These are phyloP conservation scores for Macrotrachela quadricornifera DNA, from an alignment of 1,140 invertebrate species.

Conservation along the genomic window DNA sequence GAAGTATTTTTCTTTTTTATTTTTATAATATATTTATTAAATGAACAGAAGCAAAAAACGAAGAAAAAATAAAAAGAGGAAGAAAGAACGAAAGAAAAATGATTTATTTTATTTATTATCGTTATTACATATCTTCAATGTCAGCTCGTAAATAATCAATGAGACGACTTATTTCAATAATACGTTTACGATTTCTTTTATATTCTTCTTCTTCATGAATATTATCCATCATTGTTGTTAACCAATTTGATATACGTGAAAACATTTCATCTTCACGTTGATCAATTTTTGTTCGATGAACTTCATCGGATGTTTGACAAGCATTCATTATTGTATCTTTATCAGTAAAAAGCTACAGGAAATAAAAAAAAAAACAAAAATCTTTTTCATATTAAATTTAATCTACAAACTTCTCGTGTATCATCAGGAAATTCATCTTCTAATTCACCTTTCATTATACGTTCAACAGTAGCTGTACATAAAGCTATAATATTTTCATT, in stretches of 20 bases:
- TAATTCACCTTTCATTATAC: constrained; percentile 28
- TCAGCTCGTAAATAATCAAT: constrained; percentile 49
- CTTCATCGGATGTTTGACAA: constrained; percentile 46
- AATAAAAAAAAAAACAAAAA: not conserved
- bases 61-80: too few species aligned
- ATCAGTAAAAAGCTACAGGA: constrained; percentile 42
- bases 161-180: constrained; percentile 59
- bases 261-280: constrained; percentile 48
- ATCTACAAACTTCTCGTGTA: constrained; percentile 20
- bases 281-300: constrained; percentile 49
- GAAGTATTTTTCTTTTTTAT: too few species aligned
- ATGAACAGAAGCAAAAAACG: too few species aligned
- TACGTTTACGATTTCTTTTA: constrained; percentile 44
- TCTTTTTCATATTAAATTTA: not conserved
- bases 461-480: constrained; percentile 23
- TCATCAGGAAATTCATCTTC: constrained; percentile 27
- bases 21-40: too few species aligned
- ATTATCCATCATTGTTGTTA: constrained; percentile 32
- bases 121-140: constrained; percentile 25
- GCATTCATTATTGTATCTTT: constrained; percentile 47
- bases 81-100: too few species aligned
- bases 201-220: constrained; percentile 42
- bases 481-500: constrained; percentile 28
- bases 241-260: constrained; percentile 43
- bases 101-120: too few species aligned